phyloP scores from a whole-genome alignment of 2,113 vertebrate genomes.

The Ictalurus furcatus region DNA sequence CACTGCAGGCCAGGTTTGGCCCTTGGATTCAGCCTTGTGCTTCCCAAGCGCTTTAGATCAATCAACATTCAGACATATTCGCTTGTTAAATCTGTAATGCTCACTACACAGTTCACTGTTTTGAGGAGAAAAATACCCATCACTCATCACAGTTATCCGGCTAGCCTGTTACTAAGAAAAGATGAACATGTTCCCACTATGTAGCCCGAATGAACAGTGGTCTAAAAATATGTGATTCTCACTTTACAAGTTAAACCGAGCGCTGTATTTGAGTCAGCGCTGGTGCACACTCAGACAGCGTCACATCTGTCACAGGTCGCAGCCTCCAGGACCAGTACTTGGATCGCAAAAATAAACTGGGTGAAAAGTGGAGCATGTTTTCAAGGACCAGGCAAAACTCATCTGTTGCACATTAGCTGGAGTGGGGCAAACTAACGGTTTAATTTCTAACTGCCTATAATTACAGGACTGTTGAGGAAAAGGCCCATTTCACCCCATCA shows the following conservation, averaged over 20 bases:
- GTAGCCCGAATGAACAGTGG: neutral
- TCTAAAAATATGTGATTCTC: neutral
- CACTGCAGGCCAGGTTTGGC: neutral
- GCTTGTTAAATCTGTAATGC: too few species aligned
- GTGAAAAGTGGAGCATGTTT: slow-evolving; percentile 9
- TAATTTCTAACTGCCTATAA: slow-evolving; percentile 54
- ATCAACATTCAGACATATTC: too few species aligned
- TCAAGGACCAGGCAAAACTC: slow-evolving; percentile 28
- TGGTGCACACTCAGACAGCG: neutral
- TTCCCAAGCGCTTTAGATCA: neutral
- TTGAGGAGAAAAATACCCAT: neutral
- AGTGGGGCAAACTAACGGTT: slow-evolving; percentile 42
- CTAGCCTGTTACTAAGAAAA: neutral
- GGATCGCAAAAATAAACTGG: slow-evolving; percentile 38
- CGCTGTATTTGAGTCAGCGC: neutral
- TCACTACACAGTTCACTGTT: neutral
- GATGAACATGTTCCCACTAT: neutral
- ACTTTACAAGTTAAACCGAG: neutral
- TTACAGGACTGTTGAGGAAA: slow-evolving; percentile 53
- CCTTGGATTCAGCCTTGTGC: neutral
- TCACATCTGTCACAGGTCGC: slow-evolving; percentile 37
- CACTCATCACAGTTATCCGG: neutral
- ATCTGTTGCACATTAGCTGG: slow-evolving; percentile 59
- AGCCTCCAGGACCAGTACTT: slow-evolving; percentile 15
- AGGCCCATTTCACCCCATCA: slow-evolving; percentile 42